Base-by-base conservation (phyloP, 2,113 vertebrate species). In the Chionomys nivalis region DNA sequence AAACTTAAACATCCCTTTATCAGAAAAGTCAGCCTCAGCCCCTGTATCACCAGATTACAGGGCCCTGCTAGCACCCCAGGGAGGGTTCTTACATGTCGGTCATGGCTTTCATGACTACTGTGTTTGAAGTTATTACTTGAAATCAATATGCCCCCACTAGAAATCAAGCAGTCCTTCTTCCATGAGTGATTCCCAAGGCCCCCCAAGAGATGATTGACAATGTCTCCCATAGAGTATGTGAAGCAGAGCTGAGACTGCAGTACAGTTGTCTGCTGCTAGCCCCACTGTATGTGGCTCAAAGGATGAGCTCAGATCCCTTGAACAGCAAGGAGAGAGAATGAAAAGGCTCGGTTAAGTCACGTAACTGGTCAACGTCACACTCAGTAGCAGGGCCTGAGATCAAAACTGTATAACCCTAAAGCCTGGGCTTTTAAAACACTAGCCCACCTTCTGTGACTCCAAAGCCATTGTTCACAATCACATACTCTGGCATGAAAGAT, bases 361-460 rank as follows among this genome's bases (percentile, higher is more conserved):
- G 52, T 86, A 90, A 91, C 79, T 28, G 82, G 49, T 31, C 10
- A 9, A 68, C 21, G 3, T 33, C 79, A 49, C 36, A 87, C 44
- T 44, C 93, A 82, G 77, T 4, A 94, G 75, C 28, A 88, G 61
- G 55, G 33, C 44, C 65, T 88, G 42, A 42, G 49, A 92, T 75
- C 81, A 85, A 94, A 92, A 28, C 44, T 73, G 79, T 52, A 17
- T 65, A 89, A 88, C 68, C 82, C 61, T 61, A 75, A 85, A 90
- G 58, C 28, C 68, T 66, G 49, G 3, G 3, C 47, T 68, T 89
- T 42, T 2, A 83, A 42, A 83, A 63, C n/a, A 83, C 55, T 75
- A 65, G 4, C 44, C 72, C 68, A 76, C 39, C 83, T 52, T 49
- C 31, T 26, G 70, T 28, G 83, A n/a, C 76, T 47, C n/a, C 68